Conservation (phyloP, 2,797 vertebrate genomes). For the Pyrocephalus nanus region DNA sequence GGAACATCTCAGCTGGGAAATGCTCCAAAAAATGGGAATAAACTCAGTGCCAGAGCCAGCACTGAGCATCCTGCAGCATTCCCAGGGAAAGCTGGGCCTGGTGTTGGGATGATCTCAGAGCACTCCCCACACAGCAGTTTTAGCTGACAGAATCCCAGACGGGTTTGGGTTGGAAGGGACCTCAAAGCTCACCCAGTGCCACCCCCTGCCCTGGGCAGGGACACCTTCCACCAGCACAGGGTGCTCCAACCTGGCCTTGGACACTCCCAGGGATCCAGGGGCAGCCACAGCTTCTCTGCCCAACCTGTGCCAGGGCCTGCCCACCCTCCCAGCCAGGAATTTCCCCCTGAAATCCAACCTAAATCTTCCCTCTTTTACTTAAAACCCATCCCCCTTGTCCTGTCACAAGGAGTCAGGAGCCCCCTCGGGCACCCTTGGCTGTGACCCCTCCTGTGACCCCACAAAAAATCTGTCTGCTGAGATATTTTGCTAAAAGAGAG, state of each 20-base stretch:
- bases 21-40: neutral
- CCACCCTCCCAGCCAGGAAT: neutral
- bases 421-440: neutral
- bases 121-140: accelerated
- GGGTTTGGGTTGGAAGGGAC: neutral
- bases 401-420: neutral
- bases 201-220: neutral
- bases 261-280: neutral
- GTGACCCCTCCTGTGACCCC: accelerated
- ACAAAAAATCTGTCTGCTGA: neutral
- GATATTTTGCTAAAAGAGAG: neutral
- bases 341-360: neutral
- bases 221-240: neutral
- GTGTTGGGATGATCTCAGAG: accelerated
- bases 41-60: neutral
- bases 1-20: neutral
- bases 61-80: neutral
- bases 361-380: neutral
- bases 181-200: neutral
- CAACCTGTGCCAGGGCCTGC: neutral
- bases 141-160: neutral
- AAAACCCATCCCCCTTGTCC: neutral
- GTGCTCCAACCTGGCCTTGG: neutral
- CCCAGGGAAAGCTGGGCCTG: neutral
- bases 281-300: neutral